Evolutionary conservation across 2,113 vertebrate genomes (phyloP), one percentile per base, ranked within the genome.

Genomic region (Dermatemys mawii): DNA sequence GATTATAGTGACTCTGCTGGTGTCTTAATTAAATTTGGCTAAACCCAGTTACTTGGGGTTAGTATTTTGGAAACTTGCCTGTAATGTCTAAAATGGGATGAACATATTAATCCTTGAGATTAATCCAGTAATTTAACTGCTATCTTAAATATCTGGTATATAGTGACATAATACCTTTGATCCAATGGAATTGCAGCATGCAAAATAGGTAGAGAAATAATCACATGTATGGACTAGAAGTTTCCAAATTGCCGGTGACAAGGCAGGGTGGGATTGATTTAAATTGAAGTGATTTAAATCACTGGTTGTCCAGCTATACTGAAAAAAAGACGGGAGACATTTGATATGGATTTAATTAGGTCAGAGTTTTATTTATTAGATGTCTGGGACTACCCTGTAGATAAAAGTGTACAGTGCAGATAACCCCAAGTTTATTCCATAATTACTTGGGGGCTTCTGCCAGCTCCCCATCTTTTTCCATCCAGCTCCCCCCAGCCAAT

Each of bases 271-370:
- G 55, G 35, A 44, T 83, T 53, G 5, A 83, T 41, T 93, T 70
- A 55, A 91, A 86, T 76, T n/a, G 85, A 86, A 94, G 55, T 90
- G 83, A 90, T 49, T 32, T 32, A 83, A 90, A 73, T 79, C 14
- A 86, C 51, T 78, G 67, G 24, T 29, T 29, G 55, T 57, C 55
- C 1, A 4, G 55, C 55, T 57, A 57, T 32, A 29, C 11, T 57
- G 55, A 27, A 27, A 55, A 27, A 57, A 57, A 27, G 55, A 29
- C 55, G 32, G 27, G 26, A 57, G 12, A 32, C 12, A 13, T 57
- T 57, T 57, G 27, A 29, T 57, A 57, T 57, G 5, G 27, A 57
- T 57, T 57, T 57, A 57, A 57, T 57, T 12, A 57, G 11, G 55
- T 4, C 5, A 3, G 27, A 57, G 11, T 11, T 57, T 57, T 57